Conservation (phyloP, 1,140 invertebrate genomes). For the Procambarus clarkii region DNA sequence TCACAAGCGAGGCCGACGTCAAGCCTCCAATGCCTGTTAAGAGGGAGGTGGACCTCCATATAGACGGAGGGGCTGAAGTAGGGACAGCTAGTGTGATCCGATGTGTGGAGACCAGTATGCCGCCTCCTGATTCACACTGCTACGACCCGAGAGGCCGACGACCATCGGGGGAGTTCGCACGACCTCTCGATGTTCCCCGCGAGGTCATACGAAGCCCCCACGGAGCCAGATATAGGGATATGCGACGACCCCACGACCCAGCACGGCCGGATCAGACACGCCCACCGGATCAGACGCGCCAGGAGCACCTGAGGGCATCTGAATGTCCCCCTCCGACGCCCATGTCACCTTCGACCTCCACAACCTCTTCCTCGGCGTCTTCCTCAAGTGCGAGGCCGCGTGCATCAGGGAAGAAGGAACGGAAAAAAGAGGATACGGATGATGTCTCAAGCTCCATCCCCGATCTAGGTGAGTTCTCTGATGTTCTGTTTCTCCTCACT, state of each 20-base stretch:
- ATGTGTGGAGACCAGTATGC: constrained; percentile 57
- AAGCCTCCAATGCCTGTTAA: constrained; percentile 51
- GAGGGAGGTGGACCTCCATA: constrained; percentile 24
- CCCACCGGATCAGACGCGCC: constrained; percentile 26
- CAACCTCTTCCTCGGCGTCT: constrained; percentile 17
- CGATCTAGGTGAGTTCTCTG: constrained; percentile 45
- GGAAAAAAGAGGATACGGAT: constrained; percentile 53
- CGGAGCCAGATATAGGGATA: constrained; percentile 34
- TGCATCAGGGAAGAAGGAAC: constrained; percentile 50
- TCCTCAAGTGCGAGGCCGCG: constrained; percentile 17
- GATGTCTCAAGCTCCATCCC: constrained; percentile 60
- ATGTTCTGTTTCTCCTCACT: not conserved
- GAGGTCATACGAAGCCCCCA: constrained; percentile 46
- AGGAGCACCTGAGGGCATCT: constrained; percentile 2
- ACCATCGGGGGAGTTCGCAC: constrained; percentile 39
- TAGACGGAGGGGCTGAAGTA: constrained; percentile 16
- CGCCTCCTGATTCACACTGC: constrained; percentile 36
- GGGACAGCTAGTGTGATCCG: constrained; percentile 42
- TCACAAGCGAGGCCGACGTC: constrained; percentile 37
- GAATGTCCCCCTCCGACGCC: constrained; percentile 31
- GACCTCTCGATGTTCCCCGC: constrained; percentile 44
- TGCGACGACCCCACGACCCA: constrained; percentile 32
- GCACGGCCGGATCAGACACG: constrained; percentile 44
- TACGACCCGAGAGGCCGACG: constrained; percentile 40
- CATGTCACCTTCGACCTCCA: constrained; percentile 33